These are phyloP conservation scores for Heterochromis multidens DNA, from an alignment of 2,113 vertebrate species.

Conservation along the genomic window DNA sequence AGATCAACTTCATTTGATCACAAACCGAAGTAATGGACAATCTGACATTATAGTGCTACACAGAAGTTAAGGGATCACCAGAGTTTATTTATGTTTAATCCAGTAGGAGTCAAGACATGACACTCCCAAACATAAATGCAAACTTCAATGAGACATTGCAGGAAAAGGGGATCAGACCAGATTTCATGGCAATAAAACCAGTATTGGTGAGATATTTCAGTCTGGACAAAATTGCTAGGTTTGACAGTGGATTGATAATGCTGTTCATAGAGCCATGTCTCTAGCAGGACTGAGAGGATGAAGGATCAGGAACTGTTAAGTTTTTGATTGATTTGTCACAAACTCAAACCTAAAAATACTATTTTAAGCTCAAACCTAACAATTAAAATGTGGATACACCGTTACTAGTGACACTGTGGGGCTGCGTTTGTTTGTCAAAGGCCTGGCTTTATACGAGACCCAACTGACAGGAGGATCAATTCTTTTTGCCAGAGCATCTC, in stretches of 20 bases:
- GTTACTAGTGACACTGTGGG: background rate
- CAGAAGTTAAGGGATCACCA: background rate
- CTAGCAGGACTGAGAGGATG: background rate
- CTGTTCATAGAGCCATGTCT: background rate
- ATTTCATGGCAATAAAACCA: background rate
- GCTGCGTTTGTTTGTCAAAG: background rate
- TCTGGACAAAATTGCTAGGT: background rate
- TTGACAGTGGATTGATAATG: background rate
- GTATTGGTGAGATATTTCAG: background rate
- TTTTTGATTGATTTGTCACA: background rate
- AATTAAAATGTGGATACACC: background rate
- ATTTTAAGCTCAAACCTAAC: background rate
- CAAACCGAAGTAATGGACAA: background rate
- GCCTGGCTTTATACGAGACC: background rate
- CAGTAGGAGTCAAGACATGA: fast-evolving
- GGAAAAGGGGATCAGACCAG: background rate
- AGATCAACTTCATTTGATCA: background rate
- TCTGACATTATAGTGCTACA: background rate
- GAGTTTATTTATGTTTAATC: background rate
- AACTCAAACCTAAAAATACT: background rate
- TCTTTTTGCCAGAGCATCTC: background rate
- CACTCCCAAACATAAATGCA: background rate
- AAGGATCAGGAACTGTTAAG: background rate
- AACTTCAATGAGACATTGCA: background rate
- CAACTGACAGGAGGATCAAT: background rate